These are phyloP conservation scores for Melanerpes formicivorus DNA, from an alignment of 2,113 vertebrate genomes.

Conservation along the genomic window DNA sequence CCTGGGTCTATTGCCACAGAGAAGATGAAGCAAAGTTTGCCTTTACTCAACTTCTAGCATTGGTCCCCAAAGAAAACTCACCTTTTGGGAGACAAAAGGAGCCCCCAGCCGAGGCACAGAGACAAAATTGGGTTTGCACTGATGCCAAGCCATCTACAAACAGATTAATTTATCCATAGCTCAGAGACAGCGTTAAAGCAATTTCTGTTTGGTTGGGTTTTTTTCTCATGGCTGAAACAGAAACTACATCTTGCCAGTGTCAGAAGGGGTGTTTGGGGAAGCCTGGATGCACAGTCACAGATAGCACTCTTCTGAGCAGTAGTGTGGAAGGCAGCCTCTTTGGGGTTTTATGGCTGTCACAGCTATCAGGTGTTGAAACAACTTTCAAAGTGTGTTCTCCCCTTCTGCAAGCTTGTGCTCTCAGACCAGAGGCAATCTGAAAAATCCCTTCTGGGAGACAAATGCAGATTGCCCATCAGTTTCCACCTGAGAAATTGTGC, in stretches of 20 bases:
- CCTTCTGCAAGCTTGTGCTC: not conserved
- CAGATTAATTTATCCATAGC: not conserved
- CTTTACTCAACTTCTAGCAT: not conserved
- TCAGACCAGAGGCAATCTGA: not conserved
- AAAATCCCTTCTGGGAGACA: not conserved
- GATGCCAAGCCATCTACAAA: not conserved
- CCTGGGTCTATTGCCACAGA: accelerated
- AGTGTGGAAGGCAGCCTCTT: not conserved
- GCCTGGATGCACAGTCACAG: not conserved
- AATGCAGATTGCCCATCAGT: not conserved
- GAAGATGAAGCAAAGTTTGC: not conserved
- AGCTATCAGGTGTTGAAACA: not conserved
- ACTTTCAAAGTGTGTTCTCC: not conserved
- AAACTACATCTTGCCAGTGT: not conserved
- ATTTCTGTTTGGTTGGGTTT: not conserved
- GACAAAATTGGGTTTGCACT: not conserved
- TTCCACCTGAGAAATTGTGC: not conserved
- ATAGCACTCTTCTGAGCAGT: not conserved
- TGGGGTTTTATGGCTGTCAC: not conserved
- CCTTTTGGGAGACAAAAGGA: not conserved
- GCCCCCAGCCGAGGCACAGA: too few relatives aligned
- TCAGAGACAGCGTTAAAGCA: accelerated
- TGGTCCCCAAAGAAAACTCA: not conserved
- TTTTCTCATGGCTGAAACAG: not conserved
- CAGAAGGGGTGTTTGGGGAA: not conserved